Evolutionary conservation across 1,140 invertebrate species (phyloP).

Genomic region (Maconellicoccus hirsutus): DNA sequence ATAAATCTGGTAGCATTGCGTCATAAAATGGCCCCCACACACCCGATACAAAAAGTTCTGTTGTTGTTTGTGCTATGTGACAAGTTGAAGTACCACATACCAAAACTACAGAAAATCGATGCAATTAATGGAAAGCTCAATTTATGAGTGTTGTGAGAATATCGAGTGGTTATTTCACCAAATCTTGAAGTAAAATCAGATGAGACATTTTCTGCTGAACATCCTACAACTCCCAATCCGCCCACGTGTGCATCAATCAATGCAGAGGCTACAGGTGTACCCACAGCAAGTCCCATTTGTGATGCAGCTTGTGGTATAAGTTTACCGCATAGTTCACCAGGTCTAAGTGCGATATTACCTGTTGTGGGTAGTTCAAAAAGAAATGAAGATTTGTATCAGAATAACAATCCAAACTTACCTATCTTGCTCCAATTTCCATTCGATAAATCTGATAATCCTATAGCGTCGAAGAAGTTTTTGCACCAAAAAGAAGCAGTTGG

Average conservation of each 20-base stretch:
- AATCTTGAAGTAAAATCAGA: conserved; percentile 46
- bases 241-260: conserved; percentile 94
- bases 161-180: conserved; percentile 32
- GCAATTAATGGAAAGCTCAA: not conserved
- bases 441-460: conserved; percentile 64
- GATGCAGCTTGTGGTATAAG: conserved; percentile 49
- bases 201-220: conserved; percentile 42
- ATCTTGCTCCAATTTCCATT: conserved; percentile 59
- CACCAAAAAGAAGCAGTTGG: conserved; percentile 51
- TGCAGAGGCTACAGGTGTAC: conserved; percentile 69
- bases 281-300: conserved; percentile 53
- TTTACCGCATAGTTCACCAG: conserved; percentile 64
- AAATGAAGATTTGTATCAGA: not conserved
- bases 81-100: conserved; percentile 94
- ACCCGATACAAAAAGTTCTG: conserved; percentile 59
- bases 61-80: conserved; percentile 73
- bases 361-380: not conserved
- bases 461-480: conserved; percentile 53
- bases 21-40: conserved; percentile 92
- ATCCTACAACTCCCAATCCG: conserved; percentile 65
- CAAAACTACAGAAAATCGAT: conserved; percentile 43
- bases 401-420: too few species aligned
- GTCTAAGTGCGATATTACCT: conserved; percentile 45
- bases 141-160: not conserved
- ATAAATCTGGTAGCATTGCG: conserved; percentile 75